Evolutionary conservation across 2,113 vertebrate species (phyloP), one percentile per base, ranked within the genome.

Genomic region (Nansenia antarctica): DNA sequence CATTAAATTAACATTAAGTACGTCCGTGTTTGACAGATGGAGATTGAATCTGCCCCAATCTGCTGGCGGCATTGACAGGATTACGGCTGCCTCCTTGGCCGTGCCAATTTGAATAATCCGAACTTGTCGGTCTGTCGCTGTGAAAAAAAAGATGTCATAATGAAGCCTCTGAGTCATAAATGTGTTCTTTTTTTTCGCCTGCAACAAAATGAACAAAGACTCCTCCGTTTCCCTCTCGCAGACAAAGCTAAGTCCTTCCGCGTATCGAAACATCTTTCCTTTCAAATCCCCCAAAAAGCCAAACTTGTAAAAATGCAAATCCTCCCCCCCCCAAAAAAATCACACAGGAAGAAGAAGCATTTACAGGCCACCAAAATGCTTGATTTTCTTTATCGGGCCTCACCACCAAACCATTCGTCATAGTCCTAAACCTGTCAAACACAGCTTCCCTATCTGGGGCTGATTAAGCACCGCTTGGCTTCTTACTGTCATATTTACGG

Each of bases 21-120:
- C 63, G 1, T 39, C 53, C 58, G 45, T 60, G 55, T 78, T 66
- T 5, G 47, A 67, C 77, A 81, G 80, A 82, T 52, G 80, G 66
- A 72, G 29, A 5, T 49, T 2, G 66, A 47, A 83, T 83, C 59
- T 22, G n/a, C 69, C 42, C 53, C 71, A 87, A 52, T 74, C 77
- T 62, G 58, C 49, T 65, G 34, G 53, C 75, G 70, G 53, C 75
- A 67, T 68, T 52, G 42, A 65, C 18, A 9, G 45, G 45, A 15
- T 49, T 49, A 49, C 45, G 20, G 45, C 20, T 49, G 45, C n/a
- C n/a, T 49, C n/a, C n/a, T 49, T 1, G 45, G 45, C 20, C 18
- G 7, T 49, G 45, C 45, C 45, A 49, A 49, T 49, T 49, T 7
- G n/a, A n/a, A n/a, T n/a, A n/a, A n/a, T n/a, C 45, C 5, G 0